Base-by-base conservation (phyloP, 2,113 vertebrate species). In the Pan paniscus region DNA sequence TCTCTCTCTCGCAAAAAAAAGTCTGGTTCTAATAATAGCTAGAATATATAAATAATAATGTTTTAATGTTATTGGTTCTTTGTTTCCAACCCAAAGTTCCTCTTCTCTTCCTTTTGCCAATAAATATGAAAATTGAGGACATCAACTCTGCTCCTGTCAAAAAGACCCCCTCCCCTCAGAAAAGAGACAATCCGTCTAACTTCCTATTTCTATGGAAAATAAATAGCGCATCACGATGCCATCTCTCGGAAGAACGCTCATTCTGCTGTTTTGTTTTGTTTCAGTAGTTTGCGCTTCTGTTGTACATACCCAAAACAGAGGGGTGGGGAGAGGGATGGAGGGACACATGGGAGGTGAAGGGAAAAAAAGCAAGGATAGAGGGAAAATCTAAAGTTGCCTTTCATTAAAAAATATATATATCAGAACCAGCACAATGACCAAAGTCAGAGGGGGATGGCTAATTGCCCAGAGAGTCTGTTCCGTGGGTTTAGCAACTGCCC, bases 21-120 rank as follows among this genome's bases (percentile, higher is more conserved):
- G 97, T 98, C 96, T 97, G 92, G 98, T 97, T 98, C 98, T 99
- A 98, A 98, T 98, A 97, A 98, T 97, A 98, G 98, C 98, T 98
- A 98, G 98, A 98, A 98, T 98, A 98, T 98, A 98, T 98, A 99
- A 98, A 99, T 98, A 98, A 99, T 98, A 98, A 98, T 98, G 98
- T 98, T 98, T 98, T 98, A 98, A 98, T 97, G 93, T 96, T 96
- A 98, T 97, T 98, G 96, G 92, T 61, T 98, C 96, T 98, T 97
- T 97, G 92, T 98, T 95, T 99, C 96, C 97, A 98, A 98, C 97
- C 98, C 98, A 98, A 83, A 94, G 72, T 97, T 97, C 97, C 96
- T 98, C 90, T 94, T 90, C 61, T 96, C 85, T 97, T 97, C 97
- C 46, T 96, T 98, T 98, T 98, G 96, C 96, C 5, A 98, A 98